Percentiles rank a stretch among this genome's conserved stretches.
phyloP scores from a whole-genome alignment of 2,888 invertebrate genomes.

The Chesias legatella region DNA sequence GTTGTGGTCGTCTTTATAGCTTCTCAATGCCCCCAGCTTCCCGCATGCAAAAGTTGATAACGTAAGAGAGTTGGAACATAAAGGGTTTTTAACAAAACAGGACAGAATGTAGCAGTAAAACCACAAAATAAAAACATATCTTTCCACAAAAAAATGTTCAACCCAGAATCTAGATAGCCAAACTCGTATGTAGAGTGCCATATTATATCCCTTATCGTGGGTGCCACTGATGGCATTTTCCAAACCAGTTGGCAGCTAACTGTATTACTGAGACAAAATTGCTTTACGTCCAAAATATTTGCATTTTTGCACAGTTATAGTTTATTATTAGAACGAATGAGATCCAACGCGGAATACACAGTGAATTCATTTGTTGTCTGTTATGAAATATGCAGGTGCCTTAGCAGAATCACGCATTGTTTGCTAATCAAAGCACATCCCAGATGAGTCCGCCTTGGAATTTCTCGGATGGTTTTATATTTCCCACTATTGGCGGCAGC shows the following conservation, averaged over 20 bases:
- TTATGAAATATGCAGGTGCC: constrained; percentile 35
- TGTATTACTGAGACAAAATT: constrained; percentile 35
- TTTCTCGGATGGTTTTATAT: constrained; percentile 27
- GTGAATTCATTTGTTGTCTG: constrained; percentile 31
- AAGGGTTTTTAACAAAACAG: too few relatives aligned
- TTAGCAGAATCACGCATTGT: constrained; percentile 50
- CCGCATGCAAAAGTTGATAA: neutral
- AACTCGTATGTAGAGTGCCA: constrained; percentile 1
- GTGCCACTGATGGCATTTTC: constrained; percentile 28
- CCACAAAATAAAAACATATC: neutral
- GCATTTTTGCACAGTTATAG: constrained; percentile 32
- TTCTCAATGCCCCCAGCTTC: constrained; percentile 1
- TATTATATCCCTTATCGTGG: constrained; percentile 11
- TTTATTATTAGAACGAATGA: constrained; percentile 12
- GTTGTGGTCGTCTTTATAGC: constrained; percentile 35
- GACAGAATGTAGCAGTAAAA: too few relatives aligned
- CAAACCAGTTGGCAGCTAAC: constrained; percentile 45
- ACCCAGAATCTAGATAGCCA: constrained; percentile 12
- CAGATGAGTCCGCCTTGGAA: constrained; percentile 28
- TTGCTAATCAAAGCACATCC: constrained; percentile 64
- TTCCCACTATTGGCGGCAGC: constrained; percentile 18
- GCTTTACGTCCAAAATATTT: constrained; percentile 37
- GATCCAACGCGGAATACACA: constrained; percentile 26
- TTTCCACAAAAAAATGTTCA: constrained; percentile 1
- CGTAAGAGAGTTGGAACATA: too few relatives aligned